Conservation (phyloP, 2,797 vertebrate genomes). For the Leucoraja ocellata region DNA sequence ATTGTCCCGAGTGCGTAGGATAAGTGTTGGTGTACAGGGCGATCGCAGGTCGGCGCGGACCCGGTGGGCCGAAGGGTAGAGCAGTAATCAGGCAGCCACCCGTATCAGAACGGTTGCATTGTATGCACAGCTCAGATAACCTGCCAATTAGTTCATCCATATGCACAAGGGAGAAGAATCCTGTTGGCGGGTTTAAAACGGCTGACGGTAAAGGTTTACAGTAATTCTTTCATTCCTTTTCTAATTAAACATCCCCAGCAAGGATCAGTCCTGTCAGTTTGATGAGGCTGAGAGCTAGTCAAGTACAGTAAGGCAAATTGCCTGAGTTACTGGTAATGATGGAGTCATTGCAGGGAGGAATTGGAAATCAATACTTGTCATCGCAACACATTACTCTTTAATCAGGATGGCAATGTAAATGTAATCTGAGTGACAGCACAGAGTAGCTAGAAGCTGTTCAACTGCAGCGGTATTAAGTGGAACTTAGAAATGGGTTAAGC, state of each 20-base stretch:
- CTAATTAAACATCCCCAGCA: conserved; percentile 59
- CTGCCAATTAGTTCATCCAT: conserved; percentile 45
- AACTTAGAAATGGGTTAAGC: conserved; percentile 44
- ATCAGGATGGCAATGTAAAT: conserved; percentile 54
- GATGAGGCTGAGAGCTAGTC: conserved; percentile 46
- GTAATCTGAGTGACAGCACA: conserved; percentile 47
- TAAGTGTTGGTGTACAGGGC: no score
- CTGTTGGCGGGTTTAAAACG: conserved; percentile 44
- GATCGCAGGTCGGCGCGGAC: no score
- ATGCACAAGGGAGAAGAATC: conserved; percentile 39
- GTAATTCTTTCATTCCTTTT: conserved; percentile 55
- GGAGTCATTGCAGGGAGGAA: conserved; percentile 56
- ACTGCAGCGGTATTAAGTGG: conserved; percentile 40
- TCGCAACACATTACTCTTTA: conserved; percentile 48
- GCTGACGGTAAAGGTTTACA: conserved; percentile 52
- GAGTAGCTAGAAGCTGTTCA: conserved; percentile 47
- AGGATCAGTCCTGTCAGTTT: conserved; percentile 50
- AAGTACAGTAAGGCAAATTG: conserved; percentile 54
- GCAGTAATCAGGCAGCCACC: not conserved
- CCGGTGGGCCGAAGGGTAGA: no score
- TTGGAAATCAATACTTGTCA: conserved; percentile 66
- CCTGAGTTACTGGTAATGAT: conserved; percentile 52
- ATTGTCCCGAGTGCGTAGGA: no score
- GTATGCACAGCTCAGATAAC: conserved; percentile 42
- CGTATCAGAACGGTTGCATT: not conserved